phyloP scores from a whole-genome alignment of 2,113 vertebrate species.

The Actenoides lindsayi region DNA sequence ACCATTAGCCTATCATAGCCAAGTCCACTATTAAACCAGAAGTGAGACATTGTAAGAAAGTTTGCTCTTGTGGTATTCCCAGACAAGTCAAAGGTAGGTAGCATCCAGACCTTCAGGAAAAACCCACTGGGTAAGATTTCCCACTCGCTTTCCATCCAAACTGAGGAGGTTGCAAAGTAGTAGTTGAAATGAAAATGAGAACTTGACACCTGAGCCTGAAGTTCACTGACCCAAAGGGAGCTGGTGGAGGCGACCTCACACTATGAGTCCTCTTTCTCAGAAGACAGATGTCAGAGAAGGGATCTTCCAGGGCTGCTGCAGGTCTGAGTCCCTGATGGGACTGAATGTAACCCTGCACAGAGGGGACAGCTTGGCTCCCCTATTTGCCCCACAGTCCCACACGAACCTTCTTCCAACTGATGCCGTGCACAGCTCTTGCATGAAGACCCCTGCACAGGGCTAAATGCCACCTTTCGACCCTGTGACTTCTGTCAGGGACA shows the following conservation, averaged over 20 bases:
- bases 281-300: rapidly evolving
- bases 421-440: not conserved
- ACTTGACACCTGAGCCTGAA: not conserved
- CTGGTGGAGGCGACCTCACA: not conserved
- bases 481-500: not conserved
- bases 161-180: not conserved
- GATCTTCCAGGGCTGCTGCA: not conserved
- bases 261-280: not conserved
- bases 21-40: not conserved
- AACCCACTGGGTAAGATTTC: not conserved
- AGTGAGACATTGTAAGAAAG: not conserved
- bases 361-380: not conserved
- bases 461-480: not conserved
- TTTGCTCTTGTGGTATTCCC: not conserved
- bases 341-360: rapidly evolving
- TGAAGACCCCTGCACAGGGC: rapidly evolving
- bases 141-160: not conserved
- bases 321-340: not conserved
- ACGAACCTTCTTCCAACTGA: not conserved
- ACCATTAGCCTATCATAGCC: not conserved
- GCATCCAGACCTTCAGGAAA: not conserved
- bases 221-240: not conserved
- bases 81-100: not conserved
- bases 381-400: not conserved
- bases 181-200: not conserved